Evolutionary conservation across 2,888 invertebrate species (phyloP), one percentile per base, ranked within the genome.

Genomic region (Rhorus exstirpatorius): DNA sequence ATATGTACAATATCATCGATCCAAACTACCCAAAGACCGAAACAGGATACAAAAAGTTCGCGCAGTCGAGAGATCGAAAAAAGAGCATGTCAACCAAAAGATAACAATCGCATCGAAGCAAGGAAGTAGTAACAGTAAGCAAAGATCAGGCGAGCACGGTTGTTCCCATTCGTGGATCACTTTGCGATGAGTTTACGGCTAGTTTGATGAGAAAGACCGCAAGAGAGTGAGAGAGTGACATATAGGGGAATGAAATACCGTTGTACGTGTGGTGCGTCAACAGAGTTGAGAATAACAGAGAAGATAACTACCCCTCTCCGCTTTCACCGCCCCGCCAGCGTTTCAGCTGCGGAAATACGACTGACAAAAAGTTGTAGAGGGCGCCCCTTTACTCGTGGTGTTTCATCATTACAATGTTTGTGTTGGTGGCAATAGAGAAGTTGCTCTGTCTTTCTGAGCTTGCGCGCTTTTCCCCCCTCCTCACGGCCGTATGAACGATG

Each of bases 131-230:
- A 61, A 68, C 10, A 70, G 68, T 75, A 61, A 46, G 79, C 70
- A 68, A 70, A 55, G 79, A 70, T 68, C 53, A 68, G 79, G 79
- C 53, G 67, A 17, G 26, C 19, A 53, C 41, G 41, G 61, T 55
- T 75, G 53, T 67, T 76, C 46, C 74, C 75, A 70, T 44, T 17
- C 38, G 44, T 35, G 58, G 35, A 78, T 74, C 53, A 79, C 65
- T 82, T 79, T 79, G 60, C 75, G 44, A 76, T 75, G 79, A 76
- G 75, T 83, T 79, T 71, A 75, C 82, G 75, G 71, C 31, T 58
- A 83, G 82, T 75, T 79, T 83, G 58, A 70, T 75, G 65, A 79
- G 65, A 75, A 61, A 60, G 71, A 44, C 21, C 60, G 55, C 76
- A 24, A 51, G 35, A 55, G 68, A 68, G 10, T 51, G 41, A 60